phyloP scores from a whole-genome alignment of 2,888 invertebrate genomes.

The Neoascia interrupta region DNA sequence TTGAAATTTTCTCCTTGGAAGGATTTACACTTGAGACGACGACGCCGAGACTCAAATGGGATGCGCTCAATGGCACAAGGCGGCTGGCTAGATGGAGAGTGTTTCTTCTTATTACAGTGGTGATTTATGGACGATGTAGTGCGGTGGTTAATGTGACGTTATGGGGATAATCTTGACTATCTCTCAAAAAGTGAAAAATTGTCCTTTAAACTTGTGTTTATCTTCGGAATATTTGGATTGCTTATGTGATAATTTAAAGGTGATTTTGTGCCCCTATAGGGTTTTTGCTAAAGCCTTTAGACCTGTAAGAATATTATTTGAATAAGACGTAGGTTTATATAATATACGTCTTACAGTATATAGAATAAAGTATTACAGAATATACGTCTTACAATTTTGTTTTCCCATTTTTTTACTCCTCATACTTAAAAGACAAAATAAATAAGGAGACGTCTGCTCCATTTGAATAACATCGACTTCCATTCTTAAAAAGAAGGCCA shows the following conservation, averaged over 20 bases:
- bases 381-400: no score
- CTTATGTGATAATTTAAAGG: no score
- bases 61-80: neutral
- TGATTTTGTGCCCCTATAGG: neutral
- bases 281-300: no score
- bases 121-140: conserved; percentile 47
- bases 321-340: no score
- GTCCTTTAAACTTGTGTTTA: conserved; percentile 25
- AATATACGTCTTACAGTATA: no score
- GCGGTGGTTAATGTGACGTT: conserved; percentile 55
- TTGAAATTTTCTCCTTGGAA: conserved; percentile 50
- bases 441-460: no score
- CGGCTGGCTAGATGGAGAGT: neutral
- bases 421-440: no score
- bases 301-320: no score
- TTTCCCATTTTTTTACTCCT: no score
- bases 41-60: conserved; percentile 8
- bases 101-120: neutral
- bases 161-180: conserved; percentile 52
- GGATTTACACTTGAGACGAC: conserved; percentile 51
- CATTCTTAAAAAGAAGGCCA: no score
- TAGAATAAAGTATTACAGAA: no score
- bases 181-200: conserved; percentile 36
- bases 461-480: no score
- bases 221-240: neutral